Evolutionary conservation across 2,113 vertebrate species (phyloP).

Genomic region (Noctilio leporinus): DNA sequence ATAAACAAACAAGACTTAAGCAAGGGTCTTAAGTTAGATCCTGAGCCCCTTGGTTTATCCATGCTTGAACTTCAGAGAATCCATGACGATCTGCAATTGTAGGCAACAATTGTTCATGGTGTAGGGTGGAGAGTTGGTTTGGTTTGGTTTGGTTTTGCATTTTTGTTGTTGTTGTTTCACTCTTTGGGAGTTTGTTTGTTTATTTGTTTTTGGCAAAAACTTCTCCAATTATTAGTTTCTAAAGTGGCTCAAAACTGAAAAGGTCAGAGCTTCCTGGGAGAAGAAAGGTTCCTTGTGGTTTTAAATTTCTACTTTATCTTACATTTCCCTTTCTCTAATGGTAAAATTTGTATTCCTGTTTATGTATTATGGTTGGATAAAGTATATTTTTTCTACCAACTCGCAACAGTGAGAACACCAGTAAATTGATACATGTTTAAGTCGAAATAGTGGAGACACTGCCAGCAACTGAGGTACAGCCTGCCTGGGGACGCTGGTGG

Average conservation of each 20-base stretch:
- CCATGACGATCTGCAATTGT: background rate
- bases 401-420: background rate
- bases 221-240: background rate
- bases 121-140: background rate
- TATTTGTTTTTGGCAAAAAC: background rate
- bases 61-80: background rate
- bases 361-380: background rate
- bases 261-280: background rate
- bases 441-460: background rate
- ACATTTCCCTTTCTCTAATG: background rate
- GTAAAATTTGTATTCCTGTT: background rate
- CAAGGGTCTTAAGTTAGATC: background rate
- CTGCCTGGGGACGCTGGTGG: accelerated
- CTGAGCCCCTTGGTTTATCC: background rate
- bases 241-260: background rate
- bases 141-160: too few species aligned
- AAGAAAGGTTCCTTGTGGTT: background rate
- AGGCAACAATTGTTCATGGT: background rate
- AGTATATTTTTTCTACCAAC: background rate
- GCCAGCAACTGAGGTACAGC: accelerated
- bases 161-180: too few species aligned
- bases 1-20: background rate
- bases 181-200: too few species aligned
- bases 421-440: background rate
- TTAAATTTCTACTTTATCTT: background rate